phyloP scores from a whole-genome alignment of 2,888 invertebrate species.

The Plebejus argus region DNA sequence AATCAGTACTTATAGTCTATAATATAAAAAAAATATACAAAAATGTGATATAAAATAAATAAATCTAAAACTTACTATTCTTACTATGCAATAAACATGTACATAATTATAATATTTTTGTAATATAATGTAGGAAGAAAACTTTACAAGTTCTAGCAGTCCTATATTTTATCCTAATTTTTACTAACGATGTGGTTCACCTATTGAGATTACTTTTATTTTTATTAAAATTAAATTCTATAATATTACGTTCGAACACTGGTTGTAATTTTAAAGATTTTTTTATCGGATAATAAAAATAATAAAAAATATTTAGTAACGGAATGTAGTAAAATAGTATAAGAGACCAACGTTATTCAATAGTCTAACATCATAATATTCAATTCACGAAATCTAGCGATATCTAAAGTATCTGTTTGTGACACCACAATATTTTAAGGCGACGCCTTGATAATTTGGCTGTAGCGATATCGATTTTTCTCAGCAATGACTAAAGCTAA shows the following conservation, averaged over 20 bases:
- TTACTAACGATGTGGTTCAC: background rate
- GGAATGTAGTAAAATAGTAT: background rate
- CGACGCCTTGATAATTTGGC: no score
- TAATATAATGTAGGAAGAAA: background rate
- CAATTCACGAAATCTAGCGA: background rate
- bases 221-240: background rate
- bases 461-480: no score
- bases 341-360: background rate
- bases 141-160: background rate
- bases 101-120: background rate
- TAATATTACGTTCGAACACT: background rate
- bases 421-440: background rate
- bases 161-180: constrained; percentile 1
- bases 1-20: background rate
- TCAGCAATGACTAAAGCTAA: no score
- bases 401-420: background rate
- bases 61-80: constrained; percentile 15
- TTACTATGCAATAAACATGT: constrained; percentile 1
- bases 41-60: constrained; percentile 12
- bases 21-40: constrained; percentile 14
- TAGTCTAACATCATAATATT: background rate
- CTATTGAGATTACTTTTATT: background rate
- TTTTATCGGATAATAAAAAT: background rate
- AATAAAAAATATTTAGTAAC: background rate
- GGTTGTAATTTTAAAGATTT: background rate